Conservation (phyloP, 2,888 invertebrate genomes). For the Parasteatoda lunata region DNA sequence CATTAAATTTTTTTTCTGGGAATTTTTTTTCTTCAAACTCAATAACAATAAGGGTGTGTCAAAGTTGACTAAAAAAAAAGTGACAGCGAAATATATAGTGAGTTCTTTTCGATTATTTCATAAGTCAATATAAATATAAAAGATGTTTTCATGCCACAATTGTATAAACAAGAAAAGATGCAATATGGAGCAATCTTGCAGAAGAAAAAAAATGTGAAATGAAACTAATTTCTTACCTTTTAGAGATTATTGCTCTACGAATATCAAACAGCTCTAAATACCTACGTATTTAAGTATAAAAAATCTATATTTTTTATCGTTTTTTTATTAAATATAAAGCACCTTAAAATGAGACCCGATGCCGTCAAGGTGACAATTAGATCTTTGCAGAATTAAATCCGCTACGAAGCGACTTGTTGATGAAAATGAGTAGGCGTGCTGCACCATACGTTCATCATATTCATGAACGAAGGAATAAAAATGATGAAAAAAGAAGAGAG, state of each 20-base stretch:
- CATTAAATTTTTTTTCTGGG: too few species aligned
- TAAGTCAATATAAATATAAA: too few species aligned
- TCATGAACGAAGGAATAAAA: not conserved
- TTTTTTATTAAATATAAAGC: slow-evolving; percentile 30
- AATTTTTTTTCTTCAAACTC: too few species aligned
- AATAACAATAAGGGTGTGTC: too few species aligned
- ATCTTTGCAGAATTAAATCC: not conserved
- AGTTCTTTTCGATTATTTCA: too few species aligned
- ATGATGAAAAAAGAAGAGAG: not conserved
- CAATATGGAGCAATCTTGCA: too few species aligned
- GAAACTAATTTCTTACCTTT: slow-evolving; percentile 29
- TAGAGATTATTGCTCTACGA: slow-evolving; percentile 47
- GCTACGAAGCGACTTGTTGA: not conserved
- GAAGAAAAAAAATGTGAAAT: too few species aligned
- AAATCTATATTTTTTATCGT: slow-evolving; percentile 10
- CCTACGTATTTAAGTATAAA: slow-evolving; percentile 26
- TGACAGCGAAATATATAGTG: too few species aligned
- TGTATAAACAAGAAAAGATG: too few species aligned
- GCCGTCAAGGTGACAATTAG: slow-evolving; percentile 15
- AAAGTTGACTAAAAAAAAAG: too few species aligned
- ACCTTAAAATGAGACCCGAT: slow-evolving; percentile 10
- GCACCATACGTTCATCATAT: slow-evolving; percentile 33
- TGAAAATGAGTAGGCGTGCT: slow-evolving; percentile 16
- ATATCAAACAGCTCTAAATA: slow-evolving; percentile 41
- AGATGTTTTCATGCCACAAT: too few species aligned